Percentiles rank a stretch among this genome's conserved stretches.
phyloP scores from a whole-genome alignment of 2,888 invertebrate genomes.

The Caenorhabditis virilis region DNA sequence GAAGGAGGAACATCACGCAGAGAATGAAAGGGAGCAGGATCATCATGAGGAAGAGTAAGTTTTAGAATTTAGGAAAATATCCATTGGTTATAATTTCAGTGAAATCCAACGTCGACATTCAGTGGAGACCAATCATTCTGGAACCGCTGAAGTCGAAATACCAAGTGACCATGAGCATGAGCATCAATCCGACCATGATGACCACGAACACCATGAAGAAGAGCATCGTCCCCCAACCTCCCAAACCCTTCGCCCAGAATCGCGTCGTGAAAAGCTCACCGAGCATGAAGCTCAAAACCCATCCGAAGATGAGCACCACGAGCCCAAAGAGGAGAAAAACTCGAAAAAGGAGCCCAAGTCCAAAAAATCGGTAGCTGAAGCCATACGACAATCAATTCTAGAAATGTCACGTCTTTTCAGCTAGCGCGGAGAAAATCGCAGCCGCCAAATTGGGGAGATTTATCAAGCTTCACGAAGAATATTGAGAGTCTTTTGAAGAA shows the following conservation, averaged over 20 bases:
- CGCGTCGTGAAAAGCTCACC: no score
- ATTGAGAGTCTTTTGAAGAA: constrained; percentile 38
- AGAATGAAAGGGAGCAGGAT: neutral
- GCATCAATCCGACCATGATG: no score
- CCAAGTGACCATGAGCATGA: constrained; percentile 30
- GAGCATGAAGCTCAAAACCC: no score
- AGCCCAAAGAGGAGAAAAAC: constrained; percentile 23
- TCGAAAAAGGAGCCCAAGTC: no score
- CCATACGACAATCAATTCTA: no score
- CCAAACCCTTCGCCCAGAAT: no score
- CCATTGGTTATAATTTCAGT: constrained; percentile 3
- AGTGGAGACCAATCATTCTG: neutral
- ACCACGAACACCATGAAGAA: constrained; percentile 14
- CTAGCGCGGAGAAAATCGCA: neutral
- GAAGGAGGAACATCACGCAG: no score
- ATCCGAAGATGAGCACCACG: neutral
- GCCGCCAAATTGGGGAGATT: constrained; percentile 43
- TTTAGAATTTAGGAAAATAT: neutral
- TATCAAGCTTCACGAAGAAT: constrained; percentile 43
- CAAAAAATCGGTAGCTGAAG: no score
- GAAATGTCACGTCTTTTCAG: no score
- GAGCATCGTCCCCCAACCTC: constrained; percentile 5
- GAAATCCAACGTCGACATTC: constrained; percentile 7
- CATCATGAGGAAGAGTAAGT: constrained; percentile 1
- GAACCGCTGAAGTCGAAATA: constrained; percentile 23